Conservation (phyloP, 30 jellyfish, hydroid and myxozoan species). For the Catostylus mosaicus region DNA sequence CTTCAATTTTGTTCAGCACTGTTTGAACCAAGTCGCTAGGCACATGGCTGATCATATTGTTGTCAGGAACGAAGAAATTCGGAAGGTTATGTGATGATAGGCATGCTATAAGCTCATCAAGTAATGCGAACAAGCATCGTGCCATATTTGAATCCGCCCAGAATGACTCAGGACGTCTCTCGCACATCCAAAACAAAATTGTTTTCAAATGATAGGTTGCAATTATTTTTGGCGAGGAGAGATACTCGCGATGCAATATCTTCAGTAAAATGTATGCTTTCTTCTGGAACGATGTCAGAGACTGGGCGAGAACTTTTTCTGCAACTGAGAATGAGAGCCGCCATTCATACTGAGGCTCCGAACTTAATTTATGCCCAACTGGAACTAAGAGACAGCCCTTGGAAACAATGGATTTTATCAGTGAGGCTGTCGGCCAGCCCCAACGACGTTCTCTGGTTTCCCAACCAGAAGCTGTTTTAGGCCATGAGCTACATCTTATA, state of each 20-base stretch:
- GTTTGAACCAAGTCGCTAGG: not conserved
- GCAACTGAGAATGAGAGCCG: not conserved
- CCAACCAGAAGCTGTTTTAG: not conserved
- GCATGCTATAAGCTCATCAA: not conserved
- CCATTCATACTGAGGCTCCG: not conserved
- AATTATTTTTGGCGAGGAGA: not conserved
- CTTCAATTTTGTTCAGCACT: not conserved
- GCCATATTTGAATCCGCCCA: not conserved
- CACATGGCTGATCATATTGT: conserved; percentile 3
- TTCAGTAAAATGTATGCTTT: not conserved
- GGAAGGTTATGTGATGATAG: not conserved
- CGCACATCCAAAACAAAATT: not conserved
- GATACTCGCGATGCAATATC: not conserved
- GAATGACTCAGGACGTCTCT: not conserved
- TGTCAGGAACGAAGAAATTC: not conserved
- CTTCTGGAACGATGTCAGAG: not conserved
- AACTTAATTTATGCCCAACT: not conserved
- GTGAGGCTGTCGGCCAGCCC: not conserved
- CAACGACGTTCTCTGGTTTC: not conserved
- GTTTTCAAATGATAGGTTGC: conserved; percentile 1
- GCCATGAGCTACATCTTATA: not conserved
- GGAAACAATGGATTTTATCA: not conserved
- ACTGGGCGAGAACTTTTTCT: not conserved
- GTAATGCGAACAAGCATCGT: not conserved
- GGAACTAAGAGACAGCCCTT: not conserved